Evolutionary conservation across 2,113 vertebrate genomes (phyloP).

Genomic region (Pterophyllum scalare): DNA sequence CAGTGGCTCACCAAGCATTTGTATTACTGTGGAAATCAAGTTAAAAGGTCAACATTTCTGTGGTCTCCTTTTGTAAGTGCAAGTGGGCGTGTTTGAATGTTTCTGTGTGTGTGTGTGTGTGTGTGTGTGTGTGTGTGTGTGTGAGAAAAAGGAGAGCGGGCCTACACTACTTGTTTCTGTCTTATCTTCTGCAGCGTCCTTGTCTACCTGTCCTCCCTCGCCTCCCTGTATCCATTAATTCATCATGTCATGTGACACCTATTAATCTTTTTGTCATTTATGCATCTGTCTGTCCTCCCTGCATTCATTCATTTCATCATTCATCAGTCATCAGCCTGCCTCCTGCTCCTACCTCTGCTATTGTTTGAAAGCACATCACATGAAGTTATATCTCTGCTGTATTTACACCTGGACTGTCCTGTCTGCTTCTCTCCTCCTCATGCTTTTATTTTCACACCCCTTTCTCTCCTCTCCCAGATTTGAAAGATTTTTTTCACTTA

Average conservation of each 20-base stretch:
- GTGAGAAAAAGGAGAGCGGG: neutral
- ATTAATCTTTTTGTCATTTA: conserved; percentile 48
- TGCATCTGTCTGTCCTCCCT: conserved; percentile 45
- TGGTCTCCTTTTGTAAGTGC: conserved; percentile 20
- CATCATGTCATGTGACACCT: conserved; percentile 43
- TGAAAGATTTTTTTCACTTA: neutral
- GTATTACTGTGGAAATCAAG: conserved; percentile 56
- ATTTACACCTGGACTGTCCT: neutral
- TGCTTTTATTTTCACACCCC: no score
- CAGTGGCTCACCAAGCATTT: conserved; percentile 29
- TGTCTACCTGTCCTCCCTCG: conserved; percentile 52
- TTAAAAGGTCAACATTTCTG: conserved; percentile 62
- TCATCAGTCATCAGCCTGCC: conserved; percentile 36
- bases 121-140: neutral
- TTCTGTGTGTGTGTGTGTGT: neutral
- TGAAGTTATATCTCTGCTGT: neutral
- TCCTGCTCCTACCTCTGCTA: neutral
- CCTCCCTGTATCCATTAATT: conserved; percentile 40
- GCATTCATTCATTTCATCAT: conserved; percentile 34
- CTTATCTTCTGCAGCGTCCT: conserved; percentile 30
- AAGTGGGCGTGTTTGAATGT: conserved; percentile 4
- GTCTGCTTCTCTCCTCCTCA: neutral
- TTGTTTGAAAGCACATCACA: neutral
- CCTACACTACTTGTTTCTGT: conserved; percentile 5
- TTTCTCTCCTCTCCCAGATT: neutral